Conservation (phyloP, 2,113 vertebrate species). For the Dermatemys mawii region DNA sequence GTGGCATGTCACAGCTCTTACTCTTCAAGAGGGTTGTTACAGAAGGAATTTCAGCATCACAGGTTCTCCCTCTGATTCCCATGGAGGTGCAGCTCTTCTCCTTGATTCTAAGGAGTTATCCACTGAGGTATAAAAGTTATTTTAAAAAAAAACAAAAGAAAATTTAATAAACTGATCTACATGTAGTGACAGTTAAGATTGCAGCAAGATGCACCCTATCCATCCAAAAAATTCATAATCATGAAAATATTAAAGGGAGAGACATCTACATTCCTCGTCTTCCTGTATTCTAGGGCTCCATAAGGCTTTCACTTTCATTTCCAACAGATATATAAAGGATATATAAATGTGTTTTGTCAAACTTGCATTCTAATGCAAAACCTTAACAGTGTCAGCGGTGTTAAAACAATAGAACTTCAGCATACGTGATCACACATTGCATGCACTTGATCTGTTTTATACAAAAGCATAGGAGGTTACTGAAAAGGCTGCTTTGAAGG, state of each 20-base stretch:
- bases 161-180: neutral
- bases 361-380: neutral
- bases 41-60: too few species aligned
- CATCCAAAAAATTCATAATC: neutral
- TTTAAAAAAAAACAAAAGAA: too few species aligned
- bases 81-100: neutral
- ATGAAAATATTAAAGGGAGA: neutral
- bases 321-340: neutral
- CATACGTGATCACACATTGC: too few species aligned
- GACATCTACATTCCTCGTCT: neutral
- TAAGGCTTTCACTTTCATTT: neutral
- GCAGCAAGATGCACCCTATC: neutral
- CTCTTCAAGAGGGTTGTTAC: neutral
- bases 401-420: neutral
- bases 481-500: neutral
- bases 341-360: neutral
- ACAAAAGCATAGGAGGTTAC: neutral
- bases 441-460: neutral
- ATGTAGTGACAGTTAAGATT: neutral
- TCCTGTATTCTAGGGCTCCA: rapidly evolving
- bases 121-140: too few species aligned
- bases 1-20: neutral
- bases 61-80: neutral
- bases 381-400: rapidly evolving
- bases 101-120: neutral